phyloP scores from a whole-genome alignment of 1,140 invertebrate species.

The Rhopalosiphum maidis region DNA sequence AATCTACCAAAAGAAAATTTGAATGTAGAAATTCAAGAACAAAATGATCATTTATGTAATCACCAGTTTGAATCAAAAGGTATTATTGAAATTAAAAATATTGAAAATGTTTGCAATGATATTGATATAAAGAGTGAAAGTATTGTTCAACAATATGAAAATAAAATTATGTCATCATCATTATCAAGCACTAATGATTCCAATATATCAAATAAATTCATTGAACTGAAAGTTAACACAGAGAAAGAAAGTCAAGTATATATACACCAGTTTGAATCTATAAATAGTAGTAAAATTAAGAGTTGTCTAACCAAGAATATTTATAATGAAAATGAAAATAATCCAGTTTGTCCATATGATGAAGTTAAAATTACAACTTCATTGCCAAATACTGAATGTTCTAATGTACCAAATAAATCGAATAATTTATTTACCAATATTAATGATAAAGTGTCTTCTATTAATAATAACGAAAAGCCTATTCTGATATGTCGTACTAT shows the following conservation, averaged over 20 bases:
- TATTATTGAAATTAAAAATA: neutral
- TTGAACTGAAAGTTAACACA: neutral
- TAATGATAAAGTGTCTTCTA: neutral
- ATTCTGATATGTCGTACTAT: neutral
- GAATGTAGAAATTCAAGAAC: neutral
- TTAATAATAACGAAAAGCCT: neutral
- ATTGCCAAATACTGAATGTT: neutral
- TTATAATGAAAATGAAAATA: neutral
- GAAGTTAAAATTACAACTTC: neutral
- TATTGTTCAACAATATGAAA: neutral
- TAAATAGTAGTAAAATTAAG: neutral
- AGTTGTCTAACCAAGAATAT: neutral
- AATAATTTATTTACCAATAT: neutral
- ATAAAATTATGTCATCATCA: neutral
- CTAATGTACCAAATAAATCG: neutral
- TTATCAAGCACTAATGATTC: neutral
- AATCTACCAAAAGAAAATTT: neutral
- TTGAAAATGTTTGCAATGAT: neutral
- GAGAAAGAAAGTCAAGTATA: neutral
- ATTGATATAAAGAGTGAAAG: neutral
- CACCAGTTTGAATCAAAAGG: neutral
- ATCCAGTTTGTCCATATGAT: constrained; percentile 8
- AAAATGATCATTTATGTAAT: neutral
- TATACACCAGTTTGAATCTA: neutral
- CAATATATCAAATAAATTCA: neutral